phyloP scores from a whole-genome alignment of 1,140 invertebrate genomes.

The Tenebrio molitor region DNA sequence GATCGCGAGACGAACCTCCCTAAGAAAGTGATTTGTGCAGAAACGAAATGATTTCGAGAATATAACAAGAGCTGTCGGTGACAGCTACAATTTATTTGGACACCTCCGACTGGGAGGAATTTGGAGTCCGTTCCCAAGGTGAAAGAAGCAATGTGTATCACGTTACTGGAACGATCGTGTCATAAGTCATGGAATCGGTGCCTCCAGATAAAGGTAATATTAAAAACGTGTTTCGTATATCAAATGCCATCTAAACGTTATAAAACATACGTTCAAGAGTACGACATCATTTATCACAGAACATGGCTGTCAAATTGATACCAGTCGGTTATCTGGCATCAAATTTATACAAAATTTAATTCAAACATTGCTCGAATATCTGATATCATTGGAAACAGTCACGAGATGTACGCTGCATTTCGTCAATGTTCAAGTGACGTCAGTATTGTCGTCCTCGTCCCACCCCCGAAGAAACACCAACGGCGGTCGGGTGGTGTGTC shows the following conservation, averaged over 20 bases:
- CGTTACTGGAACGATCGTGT: too few relatives aligned
- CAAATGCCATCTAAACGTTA: conserved; percentile 40
- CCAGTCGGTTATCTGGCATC: conserved; percentile 56
- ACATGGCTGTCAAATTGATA: conserved; percentile 51
- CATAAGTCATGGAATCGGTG: conserved; percentile 5
- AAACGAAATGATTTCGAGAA: too few relatives aligned
- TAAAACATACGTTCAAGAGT: conserved; percentile 48
- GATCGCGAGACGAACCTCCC: too few relatives aligned
- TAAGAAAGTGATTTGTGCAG: too few relatives aligned
- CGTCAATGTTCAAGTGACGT: conserved; percentile 13
- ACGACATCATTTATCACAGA: conserved; percentile 48
- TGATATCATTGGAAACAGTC: conserved; percentile 62
- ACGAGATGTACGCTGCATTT: conserved; percentile 48
- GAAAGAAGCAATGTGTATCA: too few relatives aligned
- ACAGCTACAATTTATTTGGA: too few relatives aligned
- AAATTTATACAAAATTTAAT: conserved; percentile 63
- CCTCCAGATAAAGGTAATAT: conserved; percentile 22
- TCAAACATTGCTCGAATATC: conserved; percentile 59
- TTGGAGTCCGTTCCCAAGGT: too few relatives aligned
- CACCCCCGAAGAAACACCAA: conserved; percentile 14
- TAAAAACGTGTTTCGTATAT: conserved; percentile 38
- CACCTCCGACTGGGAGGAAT: too few relatives aligned
- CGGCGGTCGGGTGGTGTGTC: neutral
- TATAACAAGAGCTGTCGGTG: too few relatives aligned
- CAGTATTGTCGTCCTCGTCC: conserved; percentile 6